Evolutionary conservation across 2,797 vertebrate species (phyloP).

Genomic region (Cirrhinus molitorella): DNA sequence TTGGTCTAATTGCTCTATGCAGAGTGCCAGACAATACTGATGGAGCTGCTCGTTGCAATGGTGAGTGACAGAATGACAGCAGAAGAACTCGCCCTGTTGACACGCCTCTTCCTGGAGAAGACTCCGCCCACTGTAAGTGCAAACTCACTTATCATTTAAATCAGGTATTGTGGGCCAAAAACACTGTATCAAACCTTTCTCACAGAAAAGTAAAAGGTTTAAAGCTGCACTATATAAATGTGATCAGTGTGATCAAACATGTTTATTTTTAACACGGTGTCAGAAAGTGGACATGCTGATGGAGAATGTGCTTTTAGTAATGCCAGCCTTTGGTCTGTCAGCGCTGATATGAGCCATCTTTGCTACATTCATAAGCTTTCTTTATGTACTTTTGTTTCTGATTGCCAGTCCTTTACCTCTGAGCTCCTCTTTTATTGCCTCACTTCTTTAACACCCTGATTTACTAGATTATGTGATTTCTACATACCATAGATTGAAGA

Average conservation of each 20-base stretch:
- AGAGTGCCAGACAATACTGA: slow-evolving; percentile 90
- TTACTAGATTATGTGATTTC: background rate
- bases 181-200: background rate
- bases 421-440: background rate
- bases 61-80: slow-evolving; percentile 90
- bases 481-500: background rate
- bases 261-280: background rate
- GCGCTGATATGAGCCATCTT: background rate
- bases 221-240: background rate
- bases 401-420: background rate
- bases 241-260: background rate
- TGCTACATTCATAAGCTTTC: background rate
- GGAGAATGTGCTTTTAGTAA: background rate
- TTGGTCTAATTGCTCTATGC: slow-evolving; percentile 4
- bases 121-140: slow-evolving; percentile 89
- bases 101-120: slow-evolving; percentile 93
- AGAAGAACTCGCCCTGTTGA: slow-evolving; percentile 91
- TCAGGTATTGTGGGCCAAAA: background rate
- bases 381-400: background rate
- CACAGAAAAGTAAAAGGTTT: background rate
- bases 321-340: background rate
- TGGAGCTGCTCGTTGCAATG: slow-evolving; percentile 93
- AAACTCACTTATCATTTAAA: background rate
- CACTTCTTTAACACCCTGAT: background rate
- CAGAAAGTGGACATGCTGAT: background rate